Evolutionary conservation across 2,888 invertebrate species (phyloP).

Genomic region (Hypena proboscidalis): DNA sequence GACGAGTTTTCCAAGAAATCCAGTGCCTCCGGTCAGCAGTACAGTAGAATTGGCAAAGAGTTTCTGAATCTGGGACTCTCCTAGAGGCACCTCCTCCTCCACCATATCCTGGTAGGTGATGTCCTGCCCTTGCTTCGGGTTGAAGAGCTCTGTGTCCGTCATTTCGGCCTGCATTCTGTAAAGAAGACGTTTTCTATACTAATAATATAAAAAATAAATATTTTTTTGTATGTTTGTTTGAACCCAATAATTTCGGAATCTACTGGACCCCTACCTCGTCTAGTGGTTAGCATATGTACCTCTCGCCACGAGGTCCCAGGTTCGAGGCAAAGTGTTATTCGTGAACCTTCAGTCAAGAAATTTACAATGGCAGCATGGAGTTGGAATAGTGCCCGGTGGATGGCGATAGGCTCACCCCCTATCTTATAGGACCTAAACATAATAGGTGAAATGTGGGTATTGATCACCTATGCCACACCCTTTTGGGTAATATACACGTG

Average conservation of each 20-base stretch:
- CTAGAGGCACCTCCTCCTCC: constrained; percentile 53
- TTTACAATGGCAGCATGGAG: no score
- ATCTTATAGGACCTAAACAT: no score
- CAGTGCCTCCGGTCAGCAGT: constrained; percentile 96
- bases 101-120: constrained; percentile 78
- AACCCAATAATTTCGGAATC: neutral
- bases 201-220: neutral
- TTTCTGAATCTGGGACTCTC: constrained; percentile 72
- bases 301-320: no score
- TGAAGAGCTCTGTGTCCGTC: constrained; percentile 27
- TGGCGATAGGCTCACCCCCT: no score
- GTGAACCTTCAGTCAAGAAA: no score
- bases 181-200: neutral
- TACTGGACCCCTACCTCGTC: no score
- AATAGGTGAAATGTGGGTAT: no score
- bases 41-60: constrained; percentile 79
- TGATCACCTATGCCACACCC: no score
- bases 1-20: constrained; percentile 97
- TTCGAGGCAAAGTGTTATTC: no score
- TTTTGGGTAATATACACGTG: no score
- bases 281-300: no score
- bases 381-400: no score
- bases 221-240: neutral
- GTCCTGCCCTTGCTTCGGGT: constrained; percentile 72
- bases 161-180: constrained; percentile 28